Base-by-base conservation (phyloP, 2,888 invertebrate species). In the Corbicula japonica region DNA sequence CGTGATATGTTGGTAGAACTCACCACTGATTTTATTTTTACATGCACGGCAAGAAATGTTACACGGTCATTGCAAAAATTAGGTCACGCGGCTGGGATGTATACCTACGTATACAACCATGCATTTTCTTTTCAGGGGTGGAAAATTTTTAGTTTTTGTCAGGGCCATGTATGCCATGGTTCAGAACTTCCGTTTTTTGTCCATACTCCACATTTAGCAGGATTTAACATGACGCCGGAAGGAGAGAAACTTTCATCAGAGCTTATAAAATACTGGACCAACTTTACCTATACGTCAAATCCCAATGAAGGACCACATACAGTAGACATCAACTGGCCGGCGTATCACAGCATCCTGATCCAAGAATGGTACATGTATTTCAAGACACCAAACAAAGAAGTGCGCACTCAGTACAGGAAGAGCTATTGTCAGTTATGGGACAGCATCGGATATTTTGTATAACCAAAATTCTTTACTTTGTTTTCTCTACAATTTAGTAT, bases 241-340 rank as follows among this genome's bases (percentile, higher is more conserved):
- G 90, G 90, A 68, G 54, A 84, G 23, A 35, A 50, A 0, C 63
- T 91, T 6, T 88, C 88, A 5, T 63, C 81, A 26, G 46, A 68
- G 8, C 61, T 91, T 60, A 89, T 89, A 35, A 46, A 71, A 1
- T 90, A 88, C 68, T 92, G 90, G 89, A 83, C 90, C n/a, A 92
- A 91, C 73, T 92, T 92, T 62, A 91, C 91, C 5, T 90, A 89
- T 62, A 84, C 87, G 15, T 89, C 90, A 35, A 80, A 89, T 61
- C 90, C 90, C 0, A 87, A 86, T 52, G 61, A 62, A 34, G 86
- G 88, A 12, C 78, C 80, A 12, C 61, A 80, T 34, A 28, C 34
- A 21, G 70, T 56, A 10, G 41, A 68, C 38, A 10, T 78, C 4
- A 18, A 69, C 28, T 88, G 90, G 90, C 90, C 89, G 6, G 46